These are phyloP conservation scores for Carollia perspicillata DNA, from an alignment of 2,113 vertebrate species.

Conservation along the genomic window DNA sequence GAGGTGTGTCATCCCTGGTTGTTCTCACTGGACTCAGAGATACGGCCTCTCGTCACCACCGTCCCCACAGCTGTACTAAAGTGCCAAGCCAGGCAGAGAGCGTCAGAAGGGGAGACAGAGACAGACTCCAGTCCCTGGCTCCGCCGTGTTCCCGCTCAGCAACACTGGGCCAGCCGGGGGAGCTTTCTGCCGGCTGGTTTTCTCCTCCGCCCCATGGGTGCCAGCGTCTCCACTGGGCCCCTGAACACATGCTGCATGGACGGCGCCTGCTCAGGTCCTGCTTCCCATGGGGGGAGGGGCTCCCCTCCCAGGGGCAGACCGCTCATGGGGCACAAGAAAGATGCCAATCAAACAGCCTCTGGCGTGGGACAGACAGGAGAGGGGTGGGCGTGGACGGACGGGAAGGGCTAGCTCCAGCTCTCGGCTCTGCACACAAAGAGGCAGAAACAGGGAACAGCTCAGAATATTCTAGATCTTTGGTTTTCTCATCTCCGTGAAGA, in stretches of 20 bases:
- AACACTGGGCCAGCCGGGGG: fast-evolving
- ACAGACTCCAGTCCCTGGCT: background rate
- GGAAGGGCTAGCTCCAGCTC: fast-evolving
- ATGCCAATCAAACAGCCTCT: fast-evolving
- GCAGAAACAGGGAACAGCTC: background rate
- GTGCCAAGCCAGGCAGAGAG: fast-evolving
- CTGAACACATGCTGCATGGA: fast-evolving
- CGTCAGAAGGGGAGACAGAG: background rate
- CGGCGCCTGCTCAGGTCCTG: background rate
- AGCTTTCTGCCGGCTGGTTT: background rate
- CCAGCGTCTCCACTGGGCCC: fast-evolving
- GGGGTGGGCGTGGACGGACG: fast-evolving
- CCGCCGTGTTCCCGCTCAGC: background rate
- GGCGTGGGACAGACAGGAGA: fast-evolving
- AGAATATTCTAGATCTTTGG: background rate
- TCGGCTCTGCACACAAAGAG: fast-evolving
- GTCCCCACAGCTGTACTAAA: background rate
- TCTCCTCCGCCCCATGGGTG: background rate
- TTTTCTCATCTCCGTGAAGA: background rate
- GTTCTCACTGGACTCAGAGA: too few species aligned
- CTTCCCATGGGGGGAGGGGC: fast-evolving
- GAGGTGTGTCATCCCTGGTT: fast-evolving
- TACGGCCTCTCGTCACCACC: fast-evolving
- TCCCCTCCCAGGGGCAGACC: too few species aligned
- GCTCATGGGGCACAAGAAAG: background rate